Percentiles rank a stretch among this genome's conserved stretches.
Evolutionary conservation across 2,797 vertebrate species (phyloP).

Genomic region (Xenentodon cancila): DNA sequence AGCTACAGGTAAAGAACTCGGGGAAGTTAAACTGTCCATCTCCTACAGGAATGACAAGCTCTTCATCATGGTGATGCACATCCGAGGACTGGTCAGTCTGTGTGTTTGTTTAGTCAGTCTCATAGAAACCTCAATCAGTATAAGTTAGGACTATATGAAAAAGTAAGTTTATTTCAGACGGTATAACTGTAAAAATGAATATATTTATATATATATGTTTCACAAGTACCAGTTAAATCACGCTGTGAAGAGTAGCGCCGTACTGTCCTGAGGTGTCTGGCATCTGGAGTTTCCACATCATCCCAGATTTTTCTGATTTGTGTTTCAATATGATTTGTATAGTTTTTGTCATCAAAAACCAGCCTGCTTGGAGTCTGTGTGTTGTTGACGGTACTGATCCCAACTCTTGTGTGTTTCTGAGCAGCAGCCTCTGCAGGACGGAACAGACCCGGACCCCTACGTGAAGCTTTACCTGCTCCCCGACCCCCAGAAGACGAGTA

Average conservation of each 20-base stretch:
- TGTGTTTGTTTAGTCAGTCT: background rate
- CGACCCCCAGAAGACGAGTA: slow-evolving; percentile 95
- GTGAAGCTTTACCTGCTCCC: slow-evolving; percentile 97
- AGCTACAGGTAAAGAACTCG: slow-evolving; percentile 86
- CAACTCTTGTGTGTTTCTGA: background rate
- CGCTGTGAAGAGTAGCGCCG: too few relatives aligned
- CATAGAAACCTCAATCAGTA: too few relatives aligned
- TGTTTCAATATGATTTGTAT: too few relatives aligned
- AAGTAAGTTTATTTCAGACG: too few relatives aligned
- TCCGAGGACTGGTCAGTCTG: slow-evolving; percentile 90
- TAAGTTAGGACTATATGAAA: too few relatives aligned
- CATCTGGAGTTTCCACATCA: too few relatives aligned
- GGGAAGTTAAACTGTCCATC: slow-evolving; percentile 95
- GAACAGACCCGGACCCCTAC: slow-evolving; percentile 94
- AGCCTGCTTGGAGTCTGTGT: background rate
- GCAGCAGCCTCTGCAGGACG: slow-evolving; percentile 91
- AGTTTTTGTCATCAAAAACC: too few relatives aligned
- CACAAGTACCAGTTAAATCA: too few relatives aligned
- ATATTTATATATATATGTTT: too few relatives aligned
- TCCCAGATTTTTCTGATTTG: too few relatives aligned
- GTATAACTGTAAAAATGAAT: too few relatives aligned
- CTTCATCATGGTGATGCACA: slow-evolving; percentile 99
- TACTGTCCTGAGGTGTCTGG: too few relatives aligned
- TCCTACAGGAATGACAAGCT: slow-evolving; percentile 95
- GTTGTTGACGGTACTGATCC: background rate